A percentile compares a stretch with the other conserved stretches of the same genome.
These are phyloP conservation scores for Drosophila conformis DNA, from an alignment of 2,888 invertebrate genomes.

Conservation along the genomic window DNA sequence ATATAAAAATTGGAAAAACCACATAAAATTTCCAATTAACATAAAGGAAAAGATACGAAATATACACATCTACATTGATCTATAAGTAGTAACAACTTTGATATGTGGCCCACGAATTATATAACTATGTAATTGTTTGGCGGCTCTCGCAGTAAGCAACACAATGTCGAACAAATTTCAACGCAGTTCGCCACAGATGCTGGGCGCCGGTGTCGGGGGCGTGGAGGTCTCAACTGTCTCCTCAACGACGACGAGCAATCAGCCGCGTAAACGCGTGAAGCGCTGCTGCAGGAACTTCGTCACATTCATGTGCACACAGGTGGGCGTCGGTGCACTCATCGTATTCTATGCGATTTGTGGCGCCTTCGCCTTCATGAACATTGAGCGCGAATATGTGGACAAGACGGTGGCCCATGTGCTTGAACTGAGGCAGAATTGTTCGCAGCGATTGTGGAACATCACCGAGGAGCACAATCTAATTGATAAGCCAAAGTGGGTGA, in stretches of 20 bases:
- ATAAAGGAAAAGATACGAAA: slow-evolving; percentile 1
- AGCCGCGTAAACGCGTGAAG: slow-evolving; percentile 91
- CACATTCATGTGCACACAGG: slow-evolving; percentile 96
- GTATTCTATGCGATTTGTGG: slow-evolving; percentile 95
- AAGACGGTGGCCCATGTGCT: slow-evolving; percentile 86
- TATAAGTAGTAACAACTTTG: background rate
- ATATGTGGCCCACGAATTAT: slow-evolving; percentile 34
- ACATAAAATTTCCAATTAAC: slow-evolving; percentile 42
- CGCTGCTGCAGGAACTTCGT: slow-evolving; percentile 94
- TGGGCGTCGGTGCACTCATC: slow-evolving; percentile 94
- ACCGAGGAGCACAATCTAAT: slow-evolving; percentile 89
- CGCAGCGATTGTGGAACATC: slow-evolving; percentile 89
- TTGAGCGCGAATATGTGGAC: slow-evolving; percentile 88
- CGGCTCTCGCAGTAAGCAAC: background rate
- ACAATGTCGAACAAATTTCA: slow-evolving; percentile 71
- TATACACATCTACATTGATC: background rate
- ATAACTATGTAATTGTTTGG: slow-evolving; percentile 58
- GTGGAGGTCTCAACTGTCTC: slow-evolving; percentile 85
- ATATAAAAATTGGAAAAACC: slow-evolving; percentile 13
- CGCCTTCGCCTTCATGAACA: slow-evolving; percentile 91
- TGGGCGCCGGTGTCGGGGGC: slow-evolving; percentile 25
- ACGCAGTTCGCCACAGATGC: slow-evolving; percentile 60
- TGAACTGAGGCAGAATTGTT: slow-evolving; percentile 87
- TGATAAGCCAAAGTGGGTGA: slow-evolving; percentile 88
- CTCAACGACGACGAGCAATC: slow-evolving; percentile 88